Conservation (phyloP, 2,113 vertebrate genomes). For the Otis tarda region DNA sequence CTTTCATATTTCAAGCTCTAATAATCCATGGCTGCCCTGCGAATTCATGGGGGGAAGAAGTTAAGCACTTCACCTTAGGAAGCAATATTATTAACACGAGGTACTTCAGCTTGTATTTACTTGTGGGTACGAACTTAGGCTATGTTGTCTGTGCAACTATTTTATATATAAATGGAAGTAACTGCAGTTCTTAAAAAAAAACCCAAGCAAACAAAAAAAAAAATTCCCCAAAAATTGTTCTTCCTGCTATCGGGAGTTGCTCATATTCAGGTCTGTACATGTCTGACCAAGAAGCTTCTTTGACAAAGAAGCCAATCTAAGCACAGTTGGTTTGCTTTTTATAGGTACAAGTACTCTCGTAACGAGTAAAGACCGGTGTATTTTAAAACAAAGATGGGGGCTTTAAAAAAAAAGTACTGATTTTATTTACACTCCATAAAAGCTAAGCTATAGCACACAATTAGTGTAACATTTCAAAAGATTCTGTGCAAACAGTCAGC, state of each 20-base stretch:
- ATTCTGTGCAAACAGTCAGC: constrained; percentile 69
- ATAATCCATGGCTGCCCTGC: constrained; percentile 24
- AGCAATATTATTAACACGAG: constrained; percentile 22
- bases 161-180: constrained; percentile 61
- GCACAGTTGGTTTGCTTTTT: constrained; percentile 66
- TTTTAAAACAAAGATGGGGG: constrained; percentile 36
- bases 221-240: constrained; percentile 15
- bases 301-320: constrained; percentile 59
- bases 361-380: constrained; percentile 58
- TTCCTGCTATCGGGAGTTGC: constrained; percentile 46
- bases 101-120: constrained; percentile 46
- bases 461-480: constrained; percentile 71
- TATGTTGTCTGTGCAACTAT: neutral
- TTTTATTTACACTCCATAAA: constrained; percentile 74
- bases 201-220: too few species aligned
- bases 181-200: constrained; percentile 49
- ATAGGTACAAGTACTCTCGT: constrained; percentile 45
- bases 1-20: constrained; percentile 46
- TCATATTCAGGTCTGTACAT: constrained; percentile 55
- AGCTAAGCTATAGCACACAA: constrained; percentile 51
- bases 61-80: neutral
- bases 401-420: constrained; percentile 54
- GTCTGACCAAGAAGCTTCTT: constrained; percentile 66
- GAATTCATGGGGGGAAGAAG: constrained; percentile 31
- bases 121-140: constrained; percentile 24